Base-by-base conservation (phyloP, 2,113 vertebrate genomes). In the Gadus chalcogrammus region DNA sequence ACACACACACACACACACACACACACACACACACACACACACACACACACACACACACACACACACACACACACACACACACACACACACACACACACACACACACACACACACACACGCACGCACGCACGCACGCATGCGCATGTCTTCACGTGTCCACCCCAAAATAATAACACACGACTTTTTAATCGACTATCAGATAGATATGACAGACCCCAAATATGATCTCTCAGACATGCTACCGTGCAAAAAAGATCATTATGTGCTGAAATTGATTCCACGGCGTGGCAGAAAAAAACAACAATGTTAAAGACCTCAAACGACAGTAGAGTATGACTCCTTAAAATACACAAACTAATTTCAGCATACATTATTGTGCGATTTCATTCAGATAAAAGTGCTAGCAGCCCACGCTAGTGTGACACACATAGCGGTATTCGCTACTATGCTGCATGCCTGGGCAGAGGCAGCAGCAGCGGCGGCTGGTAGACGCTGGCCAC, bases 191-290 rank as follows among this genome's bases (percentile, higher is more conserved):
- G 7, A 48, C 42, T 11, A 83, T 75, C 81, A 66, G 77, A 63
- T 79, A 87, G 82, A 84, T 77, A 89, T 90, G 89, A 89, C 82
- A 85, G 86, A 90, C 85, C 82, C 75, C 71, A 64, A 62, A 60
- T 65, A n/a, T 70, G 70, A 71, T 63, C 76, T 48, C 42, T 75
- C 77, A 82, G 79, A 67, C 68, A 65, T 73, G 63, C 18, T 15
- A 27, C 13, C 61, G 9, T 48, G 42, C 12, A 48, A 48, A 2
- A 48, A 48, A 48, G 12, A 11, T 1, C 12, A 5, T 48, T 2
- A 48, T 13, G 7, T 48, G 42, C 42, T 48, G 2, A 48, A 48
- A 0, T 48, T 48, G 3, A 11, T 48, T 31, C 31, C 31, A 31
- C 31, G 31, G 31, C 31, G 4, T 31, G 31, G 31, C 31, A 31